Conservation (phyloP, 2,797 vertebrate genomes). For the Natrix natrix region DNA sequence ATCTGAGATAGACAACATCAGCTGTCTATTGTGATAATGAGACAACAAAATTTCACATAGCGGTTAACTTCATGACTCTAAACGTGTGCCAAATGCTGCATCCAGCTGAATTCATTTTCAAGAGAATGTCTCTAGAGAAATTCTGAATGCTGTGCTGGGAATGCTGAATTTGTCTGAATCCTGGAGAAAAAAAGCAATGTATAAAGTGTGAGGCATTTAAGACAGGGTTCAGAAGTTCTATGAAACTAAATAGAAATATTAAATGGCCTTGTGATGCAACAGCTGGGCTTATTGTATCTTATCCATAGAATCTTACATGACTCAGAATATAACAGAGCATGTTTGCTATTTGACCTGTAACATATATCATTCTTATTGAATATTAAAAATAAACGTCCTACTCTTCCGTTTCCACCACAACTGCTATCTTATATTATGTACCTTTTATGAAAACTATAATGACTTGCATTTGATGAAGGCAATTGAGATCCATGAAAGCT, state of each 20-base stretch:
- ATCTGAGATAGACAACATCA: slow-evolving; percentile 54
- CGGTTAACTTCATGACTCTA: neutral
- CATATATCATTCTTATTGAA: neutral
- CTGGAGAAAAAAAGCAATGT: neutral
- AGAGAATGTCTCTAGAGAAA: neutral
- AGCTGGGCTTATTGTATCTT: neutral
- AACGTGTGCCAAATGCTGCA: neutral
- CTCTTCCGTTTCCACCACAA: neutral
- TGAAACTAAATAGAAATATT: neutral
- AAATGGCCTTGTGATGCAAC: neutral
- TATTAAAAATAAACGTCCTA: neutral
- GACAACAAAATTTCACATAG: slow-evolving; percentile 3
- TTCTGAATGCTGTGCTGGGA: neutral
- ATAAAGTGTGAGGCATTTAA: neutral
- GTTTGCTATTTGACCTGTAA: neutral
- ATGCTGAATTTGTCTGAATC: no score
- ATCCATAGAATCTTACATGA: neutral
- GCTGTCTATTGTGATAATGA: slow-evolving; percentile 56
- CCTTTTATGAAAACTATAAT: neutral
- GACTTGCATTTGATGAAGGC: neutral
- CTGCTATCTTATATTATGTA: neutral
- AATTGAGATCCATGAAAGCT: neutral
- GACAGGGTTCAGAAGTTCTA: neutral
- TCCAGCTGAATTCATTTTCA: neutral
- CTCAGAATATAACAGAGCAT: neutral